These are phyloP conservation scores for Pollachius pollachius DNA, from an alignment of 2,113 vertebrate species.

Conservation along the genomic window DNA sequence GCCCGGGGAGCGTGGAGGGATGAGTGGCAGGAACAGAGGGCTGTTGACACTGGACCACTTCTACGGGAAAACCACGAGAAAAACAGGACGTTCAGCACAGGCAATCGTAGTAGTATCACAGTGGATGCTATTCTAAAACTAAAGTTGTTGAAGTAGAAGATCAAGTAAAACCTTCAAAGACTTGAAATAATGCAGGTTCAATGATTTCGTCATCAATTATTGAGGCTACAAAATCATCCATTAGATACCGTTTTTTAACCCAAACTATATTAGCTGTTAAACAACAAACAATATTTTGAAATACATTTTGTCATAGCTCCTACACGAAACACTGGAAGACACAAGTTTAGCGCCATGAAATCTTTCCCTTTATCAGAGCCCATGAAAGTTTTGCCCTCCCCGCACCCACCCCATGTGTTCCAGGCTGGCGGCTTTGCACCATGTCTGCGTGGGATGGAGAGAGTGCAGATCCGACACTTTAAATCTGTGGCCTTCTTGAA, in stretches of 20 bases:
- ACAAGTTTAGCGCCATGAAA: too few relatives aligned
- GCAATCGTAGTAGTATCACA: background rate
- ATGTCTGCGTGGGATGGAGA: conserved; percentile 6
- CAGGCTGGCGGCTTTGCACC: conserved; percentile 10
- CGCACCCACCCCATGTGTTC: conserved; percentile 17
- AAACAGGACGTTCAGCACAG: background rate
- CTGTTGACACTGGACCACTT: conserved; percentile 96
- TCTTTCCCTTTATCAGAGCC: conserved; percentile 10
- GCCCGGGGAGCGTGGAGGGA: conserved; percentile 91
- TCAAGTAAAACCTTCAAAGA: too few relatives aligned
- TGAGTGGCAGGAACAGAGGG: conserved; percentile 92
- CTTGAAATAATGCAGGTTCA: too few relatives aligned
- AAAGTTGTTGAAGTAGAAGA: too few relatives aligned
- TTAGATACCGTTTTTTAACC: too few relatives aligned
- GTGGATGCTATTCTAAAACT: too few relatives aligned
- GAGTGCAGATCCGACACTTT: conserved; percentile 33
- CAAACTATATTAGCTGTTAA: too few relatives aligned
- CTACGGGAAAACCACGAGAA: conserved; percentile 54
- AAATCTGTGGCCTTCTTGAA: conserved; percentile 47
- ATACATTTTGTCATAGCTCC: too few relatives aligned
- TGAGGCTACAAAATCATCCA: too few relatives aligned
- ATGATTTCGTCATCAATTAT: too few relatives aligned
- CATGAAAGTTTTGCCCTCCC: conserved; percentile 31
- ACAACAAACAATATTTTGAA: too few relatives aligned
- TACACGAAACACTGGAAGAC: too few relatives aligned